phyloP scores from a whole-genome alignment of 2,113 vertebrate genomes.

The Saguinus midas region DNA sequence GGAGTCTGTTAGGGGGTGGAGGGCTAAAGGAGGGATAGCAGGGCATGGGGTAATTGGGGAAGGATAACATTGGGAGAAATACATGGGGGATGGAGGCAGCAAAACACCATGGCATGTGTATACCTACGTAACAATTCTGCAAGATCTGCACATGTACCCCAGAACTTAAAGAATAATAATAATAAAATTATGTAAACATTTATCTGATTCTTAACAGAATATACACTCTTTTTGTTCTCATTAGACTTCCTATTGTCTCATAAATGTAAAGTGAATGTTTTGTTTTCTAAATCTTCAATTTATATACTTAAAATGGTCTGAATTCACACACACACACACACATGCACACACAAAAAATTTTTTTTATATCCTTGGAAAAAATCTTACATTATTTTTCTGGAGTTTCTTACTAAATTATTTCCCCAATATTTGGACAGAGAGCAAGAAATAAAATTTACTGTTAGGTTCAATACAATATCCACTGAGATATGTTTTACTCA shows the following conservation, averaged over 20 bases:
- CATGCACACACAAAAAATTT: fast-evolving
- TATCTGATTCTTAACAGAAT: not conserved
- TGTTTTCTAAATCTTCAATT: not conserved
- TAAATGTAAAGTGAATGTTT: not conserved
- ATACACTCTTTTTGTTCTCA: not conserved
- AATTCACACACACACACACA: not conserved
- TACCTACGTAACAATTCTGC: too few relatives aligned
- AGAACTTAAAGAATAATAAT: too few relatives aligned
- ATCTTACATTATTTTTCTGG: not conserved
- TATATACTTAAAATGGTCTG: not conserved
- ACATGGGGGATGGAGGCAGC: too few relatives aligned
- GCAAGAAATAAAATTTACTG: not conserved
- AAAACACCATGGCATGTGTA: too few relatives aligned
- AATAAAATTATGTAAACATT: not conserved
- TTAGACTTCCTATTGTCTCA: not conserved
- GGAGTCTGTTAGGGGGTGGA: too few relatives aligned
- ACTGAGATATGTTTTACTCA: not conserved
- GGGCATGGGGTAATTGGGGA: too few relatives aligned
- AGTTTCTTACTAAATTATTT: not conserved
- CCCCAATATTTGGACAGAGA: not conserved
- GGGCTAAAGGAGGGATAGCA: too few relatives aligned
- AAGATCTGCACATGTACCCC: too few relatives aligned
- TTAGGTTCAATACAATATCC: not conserved
- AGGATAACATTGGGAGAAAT: too few relatives aligned
- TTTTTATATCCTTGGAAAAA: not conserved